A percentile compares a stretch with the other conserved stretches of the same genome.
phyloP scores from a whole-genome alignment of 2,888 invertebrate genomes.

The Protophormia terraenovae region DNA sequence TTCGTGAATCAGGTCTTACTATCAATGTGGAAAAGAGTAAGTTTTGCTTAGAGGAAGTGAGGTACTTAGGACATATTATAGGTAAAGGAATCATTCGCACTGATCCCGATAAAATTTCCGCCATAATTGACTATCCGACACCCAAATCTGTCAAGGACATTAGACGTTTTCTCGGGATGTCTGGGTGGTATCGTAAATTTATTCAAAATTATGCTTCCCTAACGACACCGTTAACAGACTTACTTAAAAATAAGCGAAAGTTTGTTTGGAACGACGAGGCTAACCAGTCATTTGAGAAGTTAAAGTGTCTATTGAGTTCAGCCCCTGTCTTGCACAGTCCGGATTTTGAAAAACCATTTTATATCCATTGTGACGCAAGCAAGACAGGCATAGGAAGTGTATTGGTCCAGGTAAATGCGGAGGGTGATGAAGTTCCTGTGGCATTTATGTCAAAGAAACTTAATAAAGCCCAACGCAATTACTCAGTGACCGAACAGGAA shows the following conservation, averaged over 20 bases:
- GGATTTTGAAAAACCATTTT: constrained; percentile 54
- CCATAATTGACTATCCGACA: constrained; percentile 18
- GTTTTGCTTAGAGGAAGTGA: neutral
- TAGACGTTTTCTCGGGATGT: neutral
- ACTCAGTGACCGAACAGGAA: constrained; percentile 48
- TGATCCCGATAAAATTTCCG: neutral
- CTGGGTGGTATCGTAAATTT: neutral
- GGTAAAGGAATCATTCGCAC: constrained; percentile 9
- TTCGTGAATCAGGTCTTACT: neutral
- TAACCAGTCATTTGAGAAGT: neutral
- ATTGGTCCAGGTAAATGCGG: neutral
- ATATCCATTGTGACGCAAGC: constrained; percentile 53
- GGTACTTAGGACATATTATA: neutral
- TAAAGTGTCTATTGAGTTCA: neutral
- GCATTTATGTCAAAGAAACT: neutral
- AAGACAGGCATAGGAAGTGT: constrained; percentile 2
- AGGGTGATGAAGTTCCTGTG: neutral
- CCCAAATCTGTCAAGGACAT: constrained; percentile 17
- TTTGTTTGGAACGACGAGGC: neutral
- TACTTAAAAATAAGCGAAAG: neutral
- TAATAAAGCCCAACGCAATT: neutral
- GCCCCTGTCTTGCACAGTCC: constrained; percentile 12
- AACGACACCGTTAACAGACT: neutral
- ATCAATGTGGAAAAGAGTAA: neutral
- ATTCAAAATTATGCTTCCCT: neutral